Base-by-base conservation (phyloP, 30 jellyfish, hydroid and myxozoan species). In the Catostylus mosaicus region DNA sequence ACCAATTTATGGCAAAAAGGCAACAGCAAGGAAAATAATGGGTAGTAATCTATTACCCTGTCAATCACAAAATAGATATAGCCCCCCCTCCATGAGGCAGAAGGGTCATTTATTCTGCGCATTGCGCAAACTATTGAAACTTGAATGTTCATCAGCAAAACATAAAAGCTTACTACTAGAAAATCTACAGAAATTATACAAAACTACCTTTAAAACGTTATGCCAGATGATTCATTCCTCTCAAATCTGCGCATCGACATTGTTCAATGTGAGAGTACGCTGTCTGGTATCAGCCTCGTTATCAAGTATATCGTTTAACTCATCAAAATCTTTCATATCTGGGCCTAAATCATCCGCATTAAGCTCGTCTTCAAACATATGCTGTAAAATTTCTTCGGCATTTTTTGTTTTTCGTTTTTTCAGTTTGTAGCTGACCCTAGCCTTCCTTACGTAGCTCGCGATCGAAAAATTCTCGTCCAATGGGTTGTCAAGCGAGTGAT, bases 341-440 rank as follows among this genome's bases (percentile, higher is more conserved):
- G 97, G 93, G 71, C 97, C 99, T 30, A 88, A 78, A 48, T 94
- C 99, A 23, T 82, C 93, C 34, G 90, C 99, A 56, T 88, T 96
- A 72, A 94, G 63, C 66, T 94, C 99, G 48, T 94, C 99, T 85
- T 94, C 99, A 78, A 94, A 94, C 99, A 94, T 94, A 33, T 88
- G 97, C 75, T 94, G 99, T 60, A 94, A 59, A 70, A 94, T 83
- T 57, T 67, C 86, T 69, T 94, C 99, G 27, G 99, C 99, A 66
- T 94, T 88, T 54, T 77, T 94, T 77, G 97, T 86, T 80, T 78
- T 91, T 37, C 83, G 77, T 34, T 88, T 78, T 33, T 83, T 87
- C 77, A 94, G 85, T 64, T 66, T 76, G 82, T 89, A 94, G 35
- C 96, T 83, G 38, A 94, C 86, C 31, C 97, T 88, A 3, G 96